Conservation (phyloP, 2,888 invertebrate species). For the Cosmia trapezina region DNA sequence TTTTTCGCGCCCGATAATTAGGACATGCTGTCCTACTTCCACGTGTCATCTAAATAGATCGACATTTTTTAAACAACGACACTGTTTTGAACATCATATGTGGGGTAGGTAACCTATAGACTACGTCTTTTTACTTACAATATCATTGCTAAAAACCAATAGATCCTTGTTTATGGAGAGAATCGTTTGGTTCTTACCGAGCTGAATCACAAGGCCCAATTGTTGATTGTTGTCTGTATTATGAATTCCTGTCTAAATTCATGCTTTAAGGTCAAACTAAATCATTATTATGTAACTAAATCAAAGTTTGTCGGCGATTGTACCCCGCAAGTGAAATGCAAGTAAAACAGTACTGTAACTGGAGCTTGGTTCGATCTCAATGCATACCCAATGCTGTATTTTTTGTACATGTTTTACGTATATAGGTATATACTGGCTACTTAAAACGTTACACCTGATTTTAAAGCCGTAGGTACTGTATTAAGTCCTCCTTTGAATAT, state of each 20-base stretch:
- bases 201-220: neutral
- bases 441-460: slow-evolving; percentile 54
- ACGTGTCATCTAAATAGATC: too few relatives aligned
- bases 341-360: slow-evolving; percentile 72
- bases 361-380: slow-evolving; percentile 62
- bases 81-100: too few relatives aligned
- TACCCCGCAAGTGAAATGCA: slow-evolving; percentile 65
- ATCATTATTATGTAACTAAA: slow-evolving; percentile 28
- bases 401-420: slow-evolving; percentile 55
- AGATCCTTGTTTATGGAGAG: neutral
- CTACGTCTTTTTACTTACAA: too few relatives aligned
- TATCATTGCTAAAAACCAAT: too few relatives aligned
- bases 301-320: slow-evolving; percentile 49
- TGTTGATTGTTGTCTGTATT: neutral
- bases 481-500: slow-evolving; percentile 43
- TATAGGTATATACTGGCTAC: slow-evolving; percentile 29
- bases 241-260: neutral
- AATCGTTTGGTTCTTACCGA: neutral
- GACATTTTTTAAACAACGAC: too few relatives aligned
- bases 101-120: too few relatives aligned
- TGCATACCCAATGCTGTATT: slow-evolving; percentile 61
- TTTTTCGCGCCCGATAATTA: too few relatives aligned
- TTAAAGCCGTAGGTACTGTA: slow-evolving; percentile 31
- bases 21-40: too few relatives aligned
- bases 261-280: slow-evolving; percentile 1